These are phyloP conservation scores for human DNA, from an alignment of 2,113 vertebrate species.

Conservation along the genomic window DNA sequence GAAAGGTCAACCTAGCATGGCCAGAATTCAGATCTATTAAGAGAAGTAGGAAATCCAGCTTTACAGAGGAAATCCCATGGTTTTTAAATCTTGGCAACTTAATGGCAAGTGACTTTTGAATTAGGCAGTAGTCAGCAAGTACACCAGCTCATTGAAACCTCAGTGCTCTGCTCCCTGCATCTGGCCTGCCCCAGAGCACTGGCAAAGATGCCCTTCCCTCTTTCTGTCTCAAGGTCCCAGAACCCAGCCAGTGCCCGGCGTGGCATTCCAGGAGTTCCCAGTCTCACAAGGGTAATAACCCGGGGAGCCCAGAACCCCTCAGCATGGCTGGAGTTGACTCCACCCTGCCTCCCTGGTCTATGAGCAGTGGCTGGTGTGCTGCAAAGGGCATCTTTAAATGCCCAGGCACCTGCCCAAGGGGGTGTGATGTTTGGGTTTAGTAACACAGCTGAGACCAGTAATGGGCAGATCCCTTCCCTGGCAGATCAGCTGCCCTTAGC, in stretches of 20 bases:
- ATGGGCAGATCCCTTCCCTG: fast-evolving
- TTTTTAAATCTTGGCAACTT: background rate
- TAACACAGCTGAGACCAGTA: background rate
- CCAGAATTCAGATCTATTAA: background rate
- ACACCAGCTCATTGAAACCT: background rate
- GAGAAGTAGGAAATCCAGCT: background rate
- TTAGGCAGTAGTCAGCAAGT: background rate
- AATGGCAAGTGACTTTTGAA: background rate
- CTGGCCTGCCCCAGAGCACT: fast-evolving
- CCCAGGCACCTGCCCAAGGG: background rate
- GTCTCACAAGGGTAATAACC: background rate
- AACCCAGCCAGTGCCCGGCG: too few species aligned
- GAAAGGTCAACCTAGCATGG: background rate
- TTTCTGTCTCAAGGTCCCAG: background rate
- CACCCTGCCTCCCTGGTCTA: background rate
- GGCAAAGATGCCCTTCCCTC: background rate
- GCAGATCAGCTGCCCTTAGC: background rate
- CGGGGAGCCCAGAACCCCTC: background rate
- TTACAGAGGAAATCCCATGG: fast-evolving
- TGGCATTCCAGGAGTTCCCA: too few species aligned
- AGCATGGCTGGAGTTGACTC: fast-evolving
- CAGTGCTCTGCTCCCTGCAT: fast-evolving
- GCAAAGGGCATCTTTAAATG: background rate
- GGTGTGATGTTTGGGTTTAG: background rate
- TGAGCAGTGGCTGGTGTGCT: background rate